These are phyloP conservation scores for Labia minor DNA, from an alignment of 2,888 invertebrate species.

Conservation along the genomic window DNA sequence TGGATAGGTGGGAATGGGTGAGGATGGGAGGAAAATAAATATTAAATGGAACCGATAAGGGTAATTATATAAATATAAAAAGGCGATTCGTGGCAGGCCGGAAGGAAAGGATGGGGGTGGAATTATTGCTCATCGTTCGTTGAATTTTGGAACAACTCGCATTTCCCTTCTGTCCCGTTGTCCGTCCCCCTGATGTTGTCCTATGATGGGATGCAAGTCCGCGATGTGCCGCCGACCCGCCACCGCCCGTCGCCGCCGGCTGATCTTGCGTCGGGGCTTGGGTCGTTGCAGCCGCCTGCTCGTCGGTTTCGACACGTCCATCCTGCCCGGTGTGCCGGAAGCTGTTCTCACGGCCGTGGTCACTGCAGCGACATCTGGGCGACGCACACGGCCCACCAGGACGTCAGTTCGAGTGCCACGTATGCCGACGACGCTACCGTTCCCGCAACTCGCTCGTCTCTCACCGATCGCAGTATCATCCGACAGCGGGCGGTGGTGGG, in stretches of 20 bases:
- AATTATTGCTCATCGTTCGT: too few relatives aligned
- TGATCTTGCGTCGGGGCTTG: slow-evolving; percentile 22
- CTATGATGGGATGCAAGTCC: neutral
- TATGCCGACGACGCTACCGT: slow-evolving; percentile 40
- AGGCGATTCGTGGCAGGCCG: too few relatives aligned
- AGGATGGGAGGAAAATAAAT: too few relatives aligned
- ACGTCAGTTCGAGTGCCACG: slow-evolving; percentile 39
- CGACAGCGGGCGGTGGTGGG: slow-evolving; percentile 20
- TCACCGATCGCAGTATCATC: slow-evolving; percentile 42
- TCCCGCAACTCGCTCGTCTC: slow-evolving; percentile 41
- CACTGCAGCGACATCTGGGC: slow-evolving; percentile 40
- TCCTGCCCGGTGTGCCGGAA: slow-evolving; percentile 40
- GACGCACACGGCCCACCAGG: slow-evolving; percentile 42
- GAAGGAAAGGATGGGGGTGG: too few relatives aligned
- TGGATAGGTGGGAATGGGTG: too few relatives aligned
- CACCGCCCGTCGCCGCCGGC: slow-evolving; percentile 18
- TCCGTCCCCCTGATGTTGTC: too few relatives aligned
- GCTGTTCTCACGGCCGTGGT: slow-evolving; percentile 41
- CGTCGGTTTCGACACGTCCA: slow-evolving; percentile 21
- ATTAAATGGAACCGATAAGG: too few relatives aligned
- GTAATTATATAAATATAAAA: too few relatives aligned
- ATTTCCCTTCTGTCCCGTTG: neutral
- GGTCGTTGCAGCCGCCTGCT: slow-evolving; percentile 9
- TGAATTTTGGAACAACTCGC: too few relatives aligned
- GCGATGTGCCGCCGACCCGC: neutral